Conservation (phyloP, 2,113 vertebrate genomes). For the Myotis lucifugus region DNA sequence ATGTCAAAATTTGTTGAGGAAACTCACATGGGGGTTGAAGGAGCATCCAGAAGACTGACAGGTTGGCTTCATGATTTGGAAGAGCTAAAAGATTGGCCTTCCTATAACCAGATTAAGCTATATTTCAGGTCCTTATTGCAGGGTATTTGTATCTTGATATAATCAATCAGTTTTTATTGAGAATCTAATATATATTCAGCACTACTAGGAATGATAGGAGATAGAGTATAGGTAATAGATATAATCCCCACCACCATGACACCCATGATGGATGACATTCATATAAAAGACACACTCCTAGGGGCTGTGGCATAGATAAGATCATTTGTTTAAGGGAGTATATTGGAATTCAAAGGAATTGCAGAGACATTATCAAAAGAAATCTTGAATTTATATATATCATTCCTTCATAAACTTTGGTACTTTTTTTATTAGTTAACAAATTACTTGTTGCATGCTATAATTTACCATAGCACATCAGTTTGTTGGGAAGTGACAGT, state of each 20-base stretch:
- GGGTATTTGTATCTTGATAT: conserved; percentile 42
- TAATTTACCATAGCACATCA: conserved; percentile 35
- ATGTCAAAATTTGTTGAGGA: conserved; percentile 45
- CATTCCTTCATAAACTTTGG: conserved; percentile 31
- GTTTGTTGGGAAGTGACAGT: conserved; percentile 42
- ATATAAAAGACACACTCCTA: conserved; percentile 40
- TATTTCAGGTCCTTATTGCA: conserved; percentile 22
- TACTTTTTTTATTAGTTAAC: conserved; percentile 54
- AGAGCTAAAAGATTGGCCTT: conserved; percentile 8
- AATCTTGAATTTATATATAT: conserved; percentile 37
- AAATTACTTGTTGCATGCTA: not conserved
- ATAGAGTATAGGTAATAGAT: conserved; percentile 53
- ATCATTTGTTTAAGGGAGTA: conserved; percentile 15
- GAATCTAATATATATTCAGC: conserved; percentile 49
- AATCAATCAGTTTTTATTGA: conserved; percentile 50
- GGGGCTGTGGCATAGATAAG: not conserved
- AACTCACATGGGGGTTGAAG: not conserved
- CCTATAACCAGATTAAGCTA: conserved; percentile 12
- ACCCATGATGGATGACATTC: conserved; percentile 49
- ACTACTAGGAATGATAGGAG: conserved; percentile 49
- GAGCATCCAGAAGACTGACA: not conserved
- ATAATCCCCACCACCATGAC: not conserved
- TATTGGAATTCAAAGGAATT: conserved; percentile 57
- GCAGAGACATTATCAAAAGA: not conserved
- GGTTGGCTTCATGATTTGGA: conserved; percentile 40